Evolutionary conservation across 2,888 invertebrate species (phyloP).

Genomic region (Epicampocera succincta): DNA sequence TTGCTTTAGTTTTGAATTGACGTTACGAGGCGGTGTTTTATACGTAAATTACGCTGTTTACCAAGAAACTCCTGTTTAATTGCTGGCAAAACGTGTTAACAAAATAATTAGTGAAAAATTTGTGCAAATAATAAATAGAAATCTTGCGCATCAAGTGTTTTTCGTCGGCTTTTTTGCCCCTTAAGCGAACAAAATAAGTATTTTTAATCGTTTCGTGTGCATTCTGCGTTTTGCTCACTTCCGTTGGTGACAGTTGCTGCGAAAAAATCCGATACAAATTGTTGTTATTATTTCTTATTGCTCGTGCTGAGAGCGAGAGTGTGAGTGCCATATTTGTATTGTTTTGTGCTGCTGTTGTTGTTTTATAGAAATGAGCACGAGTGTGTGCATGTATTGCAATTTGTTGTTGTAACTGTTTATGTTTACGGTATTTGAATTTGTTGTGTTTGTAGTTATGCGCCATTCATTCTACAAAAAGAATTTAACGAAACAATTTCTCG

Average conservation of each 20-base stretch:
- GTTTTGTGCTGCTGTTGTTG: slow-evolving; percentile 15
- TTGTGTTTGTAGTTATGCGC: slow-evolving; percentile 46
- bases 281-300: slow-evolving; percentile 56
- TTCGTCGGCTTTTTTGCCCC: slow-evolving; percentile 32
- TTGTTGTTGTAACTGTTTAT: slow-evolving; percentile 64
- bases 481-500: neutral
- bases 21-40: slow-evolving; percentile 78
- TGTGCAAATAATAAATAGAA: slow-evolving; percentile 53
- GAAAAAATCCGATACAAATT: slow-evolving; percentile 67
- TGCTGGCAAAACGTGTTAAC: slow-evolving; percentile 33
- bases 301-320: slow-evolving; percentile 57
- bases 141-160: slow-evolving; percentile 67
- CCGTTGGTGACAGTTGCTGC: slow-evolving; percentile 56
- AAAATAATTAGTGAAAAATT: slow-evolving; percentile 57
- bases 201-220: slow-evolving; percentile 49
- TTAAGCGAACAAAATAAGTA: slow-evolving; percentile 38
- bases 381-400: slow-evolving; percentile 31
- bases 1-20: slow-evolving; percentile 79
- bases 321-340: slow-evolving; percentile 55
- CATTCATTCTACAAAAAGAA: slow-evolving; percentile 37
- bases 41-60: slow-evolving; percentile 60
- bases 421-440: slow-evolving; percentile 50
- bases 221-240: slow-evolving; percentile 48
- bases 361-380: slow-evolving; percentile 15
- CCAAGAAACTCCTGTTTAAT: slow-evolving; percentile 31